Evolutionary conservation across 1,140 invertebrate genomes (phyloP).

Genomic region (Vanessa tameamea): DNA sequence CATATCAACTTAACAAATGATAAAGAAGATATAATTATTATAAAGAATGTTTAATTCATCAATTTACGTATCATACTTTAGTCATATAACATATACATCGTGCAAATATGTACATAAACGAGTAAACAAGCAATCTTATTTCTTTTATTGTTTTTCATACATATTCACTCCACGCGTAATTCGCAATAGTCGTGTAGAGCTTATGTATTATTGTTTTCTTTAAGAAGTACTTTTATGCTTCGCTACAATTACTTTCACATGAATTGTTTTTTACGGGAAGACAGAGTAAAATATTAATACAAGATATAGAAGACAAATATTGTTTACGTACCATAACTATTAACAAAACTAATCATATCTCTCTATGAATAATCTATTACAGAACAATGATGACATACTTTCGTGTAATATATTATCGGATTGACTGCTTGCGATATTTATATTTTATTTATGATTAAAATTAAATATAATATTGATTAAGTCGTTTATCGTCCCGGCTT

Average conservation of each 20-base stretch:
- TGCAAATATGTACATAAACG: constrained; percentile 5
- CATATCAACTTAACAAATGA: no score
- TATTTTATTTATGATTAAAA: no score
- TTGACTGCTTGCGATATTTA: no score
- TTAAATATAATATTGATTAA: no score
- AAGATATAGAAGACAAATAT: not conserved
- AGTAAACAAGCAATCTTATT: constrained; percentile 15
- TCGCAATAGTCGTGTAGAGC: not conserved
- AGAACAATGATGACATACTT: not conserved
- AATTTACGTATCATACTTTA: not conserved
- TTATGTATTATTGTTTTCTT: constrained; percentile 5
- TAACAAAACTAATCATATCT: not conserved
- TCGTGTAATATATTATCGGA: not conserved
- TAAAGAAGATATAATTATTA: no score
- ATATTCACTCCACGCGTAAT: not conserved
- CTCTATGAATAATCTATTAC: not conserved
- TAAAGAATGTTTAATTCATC: not conserved
- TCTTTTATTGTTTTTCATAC: constrained; percentile 15
- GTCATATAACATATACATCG: not conserved
- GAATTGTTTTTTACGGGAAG: not conserved
- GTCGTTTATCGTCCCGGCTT: no score
- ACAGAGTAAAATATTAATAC: not conserved
- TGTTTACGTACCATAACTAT: not conserved
- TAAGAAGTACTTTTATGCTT: not conserved
- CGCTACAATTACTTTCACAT: not conserved